Conservation (phyloP, 2,888 invertebrate species). For the Drosophila lutescens region DNA sequence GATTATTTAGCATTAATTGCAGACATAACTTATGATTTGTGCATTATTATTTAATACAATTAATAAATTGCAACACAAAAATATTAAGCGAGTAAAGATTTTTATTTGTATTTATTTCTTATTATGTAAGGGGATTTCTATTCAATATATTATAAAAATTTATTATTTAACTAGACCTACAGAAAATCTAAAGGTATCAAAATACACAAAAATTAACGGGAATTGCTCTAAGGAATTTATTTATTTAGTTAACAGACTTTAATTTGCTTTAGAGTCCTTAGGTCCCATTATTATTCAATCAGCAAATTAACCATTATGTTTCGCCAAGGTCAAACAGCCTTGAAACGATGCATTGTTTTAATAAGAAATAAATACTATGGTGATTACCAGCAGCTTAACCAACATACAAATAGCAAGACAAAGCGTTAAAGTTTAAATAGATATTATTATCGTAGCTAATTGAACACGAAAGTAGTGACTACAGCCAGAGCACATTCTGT, state of each 20-base stretch:
- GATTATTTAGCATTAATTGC: slow-evolving; percentile 53
- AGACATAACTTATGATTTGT: slow-evolving; percentile 63
- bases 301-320: slow-evolving; percentile 18
- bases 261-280: not conserved
- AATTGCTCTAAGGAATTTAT: too few species aligned
- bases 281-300: not conserved
- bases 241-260: too few species aligned
- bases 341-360: slow-evolving; percentile 20
- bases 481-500: slow-evolving; percentile 50
- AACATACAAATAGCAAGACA: slow-evolving; percentile 61
- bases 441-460: slow-evolving; percentile 71
- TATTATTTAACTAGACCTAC: too few species aligned
- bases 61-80: slow-evolving; percentile 50
- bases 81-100: slow-evolving; percentile 11
- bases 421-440: slow-evolving; percentile 71
- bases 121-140: slow-evolving; percentile 21
- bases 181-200: too few species aligned
- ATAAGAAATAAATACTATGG: slow-evolving; percentile 48
- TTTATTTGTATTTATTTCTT: slow-evolving; percentile 39
- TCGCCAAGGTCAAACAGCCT: slow-evolving; percentile 53
- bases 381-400: slow-evolving; percentile 71
- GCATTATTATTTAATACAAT: slow-evolving; percentile 74
- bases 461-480: slow-evolving; percentile 58
- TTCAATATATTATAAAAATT: not conserved
- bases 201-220: too few species aligned